Base-by-base conservation (phyloP, 2,797 vertebrate genomes). In the Darevskia nairensis region DNA sequence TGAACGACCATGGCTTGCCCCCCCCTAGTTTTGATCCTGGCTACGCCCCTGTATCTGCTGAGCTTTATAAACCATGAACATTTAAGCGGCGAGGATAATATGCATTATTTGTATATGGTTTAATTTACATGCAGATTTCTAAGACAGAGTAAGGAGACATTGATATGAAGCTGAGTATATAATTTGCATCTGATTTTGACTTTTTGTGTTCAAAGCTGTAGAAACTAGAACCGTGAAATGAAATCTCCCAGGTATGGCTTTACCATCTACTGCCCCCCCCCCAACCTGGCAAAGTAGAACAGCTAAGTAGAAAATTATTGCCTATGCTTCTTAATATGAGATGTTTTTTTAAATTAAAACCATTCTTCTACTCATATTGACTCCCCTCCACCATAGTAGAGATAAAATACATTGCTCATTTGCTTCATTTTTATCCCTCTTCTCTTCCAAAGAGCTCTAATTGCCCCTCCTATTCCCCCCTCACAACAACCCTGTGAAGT, bases 301-400 rank as follows among this genome's bases (percentile, higher is more conserved):
- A 89, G 44, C 5, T 61, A 90, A 90, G 72, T 64, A 59, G 64
- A 72, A 92, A 85, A 77, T 76, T 85, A 83, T 93, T 94, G 91
- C 90, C 88, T 93, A 80, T 68, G 66, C 27, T 25, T 29, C 25
- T 68, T 68, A 61, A 55, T 55, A 55, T 55, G 50, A 15, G 3
- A 11, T 55, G n/a, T 1, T 55, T 50, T 50, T 50, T 55, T 55
- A 0, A 55, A 55, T 55, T 15, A 55, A 55, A 44, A 4, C 15
- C 41, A 4, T 15, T 15, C 3, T 92, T 88, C 91, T 94, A 89
- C 91, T 95, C 86, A 71, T 93, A 92, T 94, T 88, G 90, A 96
- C 89, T 92, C 94, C 84, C 66, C 64, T 86, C 91, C 6, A 17
- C 2, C 9, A 71, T 55, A 55, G 19, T 0, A 7, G 59, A 61